Evolutionary conservation across 2,797 vertebrate species (phyloP), one percentile per base, ranked within the genome.

Genomic region (Euphonia xanthogaster): DNA sequence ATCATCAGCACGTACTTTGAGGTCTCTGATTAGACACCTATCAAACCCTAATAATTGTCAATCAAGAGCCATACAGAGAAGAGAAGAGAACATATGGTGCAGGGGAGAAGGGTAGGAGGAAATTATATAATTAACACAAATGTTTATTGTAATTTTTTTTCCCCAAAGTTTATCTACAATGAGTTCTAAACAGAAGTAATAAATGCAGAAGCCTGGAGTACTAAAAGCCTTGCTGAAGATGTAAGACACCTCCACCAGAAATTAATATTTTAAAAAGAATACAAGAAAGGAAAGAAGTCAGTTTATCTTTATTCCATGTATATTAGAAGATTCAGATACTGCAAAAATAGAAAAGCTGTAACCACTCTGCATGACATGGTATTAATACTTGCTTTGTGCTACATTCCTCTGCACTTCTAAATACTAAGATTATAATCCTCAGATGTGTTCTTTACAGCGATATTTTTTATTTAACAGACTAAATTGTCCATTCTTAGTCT

Each of bases 101-200:
- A 96, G 55, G 71, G 94, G 90, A 80, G 83, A 88, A 81, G 57
- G 90, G 89, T 85, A 88, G 90, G 90, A 90, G 48, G 82, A 95
- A 96, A 85, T 85, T 0, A 85, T 90, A 94, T 83, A 92, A 96
- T 96, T 96, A 94, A 94, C 86, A 94, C 33, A 90, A 94, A 94
- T 78, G 66, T 94, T 97, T 94, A 94, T 92, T 96, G 54, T 96
- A 86, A 86, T 97, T 67, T 94, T 95, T 96, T 40, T 83, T 91
- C 84, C 71, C 77, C 8, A 2, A 88, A 84, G 30, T 72, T 94
- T 88, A 55, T 87, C 91, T 86, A 86, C 62, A 81, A 80, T 81
- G 39, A 80, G n/a, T 42, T 82, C 71, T 79, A 86, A 88, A 88
- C 21, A 77, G n/a, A 86, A 84, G 28, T 33, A 88, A 92, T 70